Conservation (phyloP, 2,797 vertebrate genomes). For the Microcaecilia unicolor region DNA sequence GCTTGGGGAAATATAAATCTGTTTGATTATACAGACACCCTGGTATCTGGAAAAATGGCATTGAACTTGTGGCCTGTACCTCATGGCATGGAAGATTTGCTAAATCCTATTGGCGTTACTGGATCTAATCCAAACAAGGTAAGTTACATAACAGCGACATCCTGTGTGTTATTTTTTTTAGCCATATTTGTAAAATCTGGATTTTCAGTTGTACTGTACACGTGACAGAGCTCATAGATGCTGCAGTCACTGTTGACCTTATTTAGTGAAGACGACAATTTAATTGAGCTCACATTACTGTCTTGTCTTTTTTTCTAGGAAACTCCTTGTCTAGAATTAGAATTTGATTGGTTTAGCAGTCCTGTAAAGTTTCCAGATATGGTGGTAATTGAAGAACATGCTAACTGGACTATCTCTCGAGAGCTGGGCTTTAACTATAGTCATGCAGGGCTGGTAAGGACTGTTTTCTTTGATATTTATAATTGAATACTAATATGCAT, state of each 20-base stretch:
- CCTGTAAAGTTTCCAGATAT: conserved; percentile 91
- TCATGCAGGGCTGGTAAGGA: conserved; percentile 79
- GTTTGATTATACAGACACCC: conserved; percentile 92
- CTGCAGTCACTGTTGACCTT: no score
- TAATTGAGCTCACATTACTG: no score
- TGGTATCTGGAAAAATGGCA: conserved; percentile 94
- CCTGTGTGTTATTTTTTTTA: no score
- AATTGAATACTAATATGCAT: no score
- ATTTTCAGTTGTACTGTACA: no score
- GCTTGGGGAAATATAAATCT: conserved; percentile 95
- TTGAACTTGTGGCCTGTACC: conserved; percentile 95
- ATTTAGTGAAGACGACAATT: no score
- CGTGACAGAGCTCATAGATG: no score
- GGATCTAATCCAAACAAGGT: conserved; percentile 97
- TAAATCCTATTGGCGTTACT: conserved; percentile 92
- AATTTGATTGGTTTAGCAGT: conserved; percentile 94
- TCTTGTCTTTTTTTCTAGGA: conserved; percentile 54
- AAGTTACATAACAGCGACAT: no score
- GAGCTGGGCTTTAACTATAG: conserved; percentile 90
- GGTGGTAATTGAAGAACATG: conserved; percentile 85
- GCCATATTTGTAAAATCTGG: no score
- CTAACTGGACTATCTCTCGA: conserved; percentile 86
- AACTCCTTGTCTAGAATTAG: conserved; percentile 93
- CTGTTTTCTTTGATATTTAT: neutral
- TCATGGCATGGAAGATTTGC: conserved; percentile 89